These are phyloP conservation scores for Echinarachnius parma DNA, from an alignment of 53 echinoderm and acorn worm genomes.

Conservation along the genomic window DNA sequence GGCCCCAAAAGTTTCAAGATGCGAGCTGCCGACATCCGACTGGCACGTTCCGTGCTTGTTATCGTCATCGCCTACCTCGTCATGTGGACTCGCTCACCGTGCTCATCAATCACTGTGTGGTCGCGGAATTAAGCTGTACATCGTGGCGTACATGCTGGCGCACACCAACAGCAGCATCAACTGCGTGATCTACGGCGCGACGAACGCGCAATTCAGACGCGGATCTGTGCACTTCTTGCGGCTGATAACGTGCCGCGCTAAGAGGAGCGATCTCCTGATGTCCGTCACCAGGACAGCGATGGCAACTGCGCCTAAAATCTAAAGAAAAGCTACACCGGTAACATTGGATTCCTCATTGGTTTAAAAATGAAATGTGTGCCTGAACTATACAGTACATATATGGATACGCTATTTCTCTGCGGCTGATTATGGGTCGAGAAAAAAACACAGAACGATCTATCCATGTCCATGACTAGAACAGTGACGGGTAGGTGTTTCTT, in stretches of 20 bases:
- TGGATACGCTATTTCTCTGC: too few relatives aligned
- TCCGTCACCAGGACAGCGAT: background rate
- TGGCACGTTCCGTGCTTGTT: conserved; percentile 53
- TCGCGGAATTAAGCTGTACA: conserved; percentile 36
- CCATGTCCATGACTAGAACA: too few relatives aligned
- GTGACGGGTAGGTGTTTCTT: too few relatives aligned
- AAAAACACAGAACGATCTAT: too few relatives aligned
- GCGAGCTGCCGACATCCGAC: conserved; percentile 34
- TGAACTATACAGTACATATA: too few relatives aligned
- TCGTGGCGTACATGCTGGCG: conserved; percentile 45
- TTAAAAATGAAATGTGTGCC: too few relatives aligned
- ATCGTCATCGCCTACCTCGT: conserved; percentile 58
- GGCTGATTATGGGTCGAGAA: too few relatives aligned
- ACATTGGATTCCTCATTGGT: too few relatives aligned
- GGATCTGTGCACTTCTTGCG: conserved; percentile 49
- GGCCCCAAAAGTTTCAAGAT: too few relatives aligned
- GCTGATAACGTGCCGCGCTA: conserved; percentile 20
- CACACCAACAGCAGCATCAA: conserved; percentile 75
- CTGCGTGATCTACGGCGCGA: conserved; percentile 61
- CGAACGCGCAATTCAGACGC: conserved; percentile 62
- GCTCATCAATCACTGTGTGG: conserved; percentile 41
- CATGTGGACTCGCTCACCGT: conserved; percentile 64
- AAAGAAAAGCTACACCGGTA: too few relatives aligned
- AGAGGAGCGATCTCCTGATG: background rate
- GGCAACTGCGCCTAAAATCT: too few relatives aligned